phyloP scores from a whole-genome alignment of 1,140 invertebrate genomes.

The Oedothorax gibbosus region DNA sequence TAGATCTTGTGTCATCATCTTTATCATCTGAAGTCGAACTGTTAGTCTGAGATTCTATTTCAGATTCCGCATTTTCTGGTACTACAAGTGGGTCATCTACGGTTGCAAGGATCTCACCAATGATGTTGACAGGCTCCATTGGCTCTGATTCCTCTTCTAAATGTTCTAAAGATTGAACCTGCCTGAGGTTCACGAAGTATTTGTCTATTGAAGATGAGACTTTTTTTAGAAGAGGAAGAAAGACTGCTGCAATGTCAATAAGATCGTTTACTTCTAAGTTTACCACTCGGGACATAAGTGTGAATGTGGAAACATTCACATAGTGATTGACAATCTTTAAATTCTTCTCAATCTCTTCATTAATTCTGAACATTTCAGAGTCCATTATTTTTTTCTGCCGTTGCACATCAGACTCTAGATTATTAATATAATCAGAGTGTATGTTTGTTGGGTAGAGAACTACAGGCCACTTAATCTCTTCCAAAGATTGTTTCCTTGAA shows the following conservation, averaged over 20 bases:
- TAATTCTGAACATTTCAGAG: conserved; percentile 23
- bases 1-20: background rate
- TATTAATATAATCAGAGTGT: conserved; percentile 14
- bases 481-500: background rate
- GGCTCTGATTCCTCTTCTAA: background rate
- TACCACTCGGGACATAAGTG: background rate
- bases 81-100: background rate
- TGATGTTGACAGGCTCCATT: background rate
- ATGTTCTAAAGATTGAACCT: background rate
- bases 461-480: conserved; percentile 25
- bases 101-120: conserved; percentile 6
- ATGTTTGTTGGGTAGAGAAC: conserved; percentile 38
- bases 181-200: conserved; percentile 13
- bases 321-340: conserved; percentile 9
- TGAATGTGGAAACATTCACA: background rate
- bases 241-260: conserved; percentile 9
- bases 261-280: conserved; percentile 23
- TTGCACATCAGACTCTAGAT: background rate
- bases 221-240: background rate
- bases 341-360: background rate
- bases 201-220: conserved; percentile 13
- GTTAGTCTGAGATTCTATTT: background rate
- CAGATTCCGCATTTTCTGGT: background rate
- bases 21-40: background rate
- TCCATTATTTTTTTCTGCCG: background rate